Base-by-base conservation (phyloP, 2,888 invertebrate species). In the Slavum lentiscoides region DNA sequence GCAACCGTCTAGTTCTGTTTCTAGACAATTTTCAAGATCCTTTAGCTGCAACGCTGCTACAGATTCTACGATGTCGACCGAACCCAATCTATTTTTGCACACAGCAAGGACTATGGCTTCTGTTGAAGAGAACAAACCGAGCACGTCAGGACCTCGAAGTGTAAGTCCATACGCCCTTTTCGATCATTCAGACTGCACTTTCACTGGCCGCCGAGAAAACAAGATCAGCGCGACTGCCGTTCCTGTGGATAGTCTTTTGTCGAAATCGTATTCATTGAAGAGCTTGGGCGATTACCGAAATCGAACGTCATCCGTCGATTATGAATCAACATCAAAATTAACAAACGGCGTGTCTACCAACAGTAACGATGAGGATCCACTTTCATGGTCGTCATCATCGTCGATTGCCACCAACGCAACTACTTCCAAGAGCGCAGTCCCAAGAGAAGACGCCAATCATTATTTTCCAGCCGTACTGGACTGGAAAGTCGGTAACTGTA, bases 131-230 rank as follows among this genome's bases (percentile, higher is more conserved):
- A 21, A 23, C 43, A 59, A 75, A 58, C 3, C 43, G 21, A 49
- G 8, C 9, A 17, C 82, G 68, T 62, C 49, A 49, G 73, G 76
- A 77, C 23, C 75, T 86, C 81, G 55, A 17, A 80, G 77, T 39
- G 64, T 80, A 9, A 80, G 77, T 5, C 70, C 77, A 53, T 70
- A 72, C 55, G 37, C 77, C 89, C 82, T 86, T 59, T 61, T 80
- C 19, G 62, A 80, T 37, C 55, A 30, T 80, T 62, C 64, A 55
- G 70, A 80, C 30, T 0, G 2, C 7, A 64, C 39, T 0, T 55
- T n/a, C 8, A 23, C 37, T 37, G 9, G 13, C 2, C 23, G 23
- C 5, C 67, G 39, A 30, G 67, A 75, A 5, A 19, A n/a, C 8
- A 75, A 67, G n/a, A 19, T n/a, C 11, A 55, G 39, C 5, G 17